Evolutionary conservation across 2,888 invertebrate species (phyloP), one percentile per base, ranked within the genome.

Genomic region (Phengaris arion): DNA sequence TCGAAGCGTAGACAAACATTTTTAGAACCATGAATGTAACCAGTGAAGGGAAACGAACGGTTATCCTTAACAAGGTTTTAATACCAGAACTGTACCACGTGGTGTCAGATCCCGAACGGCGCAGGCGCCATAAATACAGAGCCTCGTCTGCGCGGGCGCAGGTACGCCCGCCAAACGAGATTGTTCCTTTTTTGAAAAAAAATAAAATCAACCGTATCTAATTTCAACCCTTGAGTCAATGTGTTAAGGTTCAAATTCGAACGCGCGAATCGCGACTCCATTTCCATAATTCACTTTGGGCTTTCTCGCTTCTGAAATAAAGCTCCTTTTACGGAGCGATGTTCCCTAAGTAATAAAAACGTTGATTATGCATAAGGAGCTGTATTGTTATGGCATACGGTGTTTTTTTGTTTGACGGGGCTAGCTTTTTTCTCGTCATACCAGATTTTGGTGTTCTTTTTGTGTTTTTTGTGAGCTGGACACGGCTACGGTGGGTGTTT

Each of bases 91-190:
- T 64, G 84, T 85, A 86, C 88, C 91, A 90, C 91, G 91, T 91
- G 90, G 87, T 87, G 83, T 75, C 75, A 69, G 69, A 74, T 68
- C 74, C 75, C 75, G 68, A 68, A 75, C 85, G 83, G 83, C 85
- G 85, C 85, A 85, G 92, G 93, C 93, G 93, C 93, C 93, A 92
- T 93, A 93, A 93, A 93, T 93, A 93, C 92, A 90, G 89, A 85
- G 85, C 89, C 75, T 89, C 89, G 89, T 91, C 91, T 87, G 92
- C 91, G 89, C 89, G 82, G 82, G 89, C 92, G 90, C 92, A 93
- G 92, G 93, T 93, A 92, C 91, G 91, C 90, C 90, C 88, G 91
- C 90, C 92, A 93, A 93, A 92, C 92, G 86, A 93, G 92, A 92
- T 91, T 86, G 87, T 83, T 83, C 88, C 87, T 90, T 91, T 91